These are phyloP conservation scores for western clawed frog (Xenopus tropicalis) DNA, from an alignment of 2,113 vertebrate genomes.

Conservation along the genomic window UCB_Xtro_10.0 CM004445.2:123283501-123284000, in stretches of 20 bases:
- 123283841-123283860: no score
- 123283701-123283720: slow-evolving; percentile 8
- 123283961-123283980: no score
- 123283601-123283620: slow-evolving; percentile 11
- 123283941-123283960: no score
- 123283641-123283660: slow-evolving; percentile 36
- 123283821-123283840: no score
- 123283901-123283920: no score
- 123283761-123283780: background rate
- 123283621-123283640: slow-evolving; percentile 7
- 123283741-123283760: slow-evolving; percentile 7
- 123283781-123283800: no score
- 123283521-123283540: background rate
- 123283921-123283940: no score
- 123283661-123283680: slow-evolving; percentile 18
- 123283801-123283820: no score
- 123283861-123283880: no score
- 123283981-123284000: no score
- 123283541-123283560: slow-evolving; percentile 15
- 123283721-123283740: background rate
- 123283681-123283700: background rate
- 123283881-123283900: no score
- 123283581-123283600: background rate
- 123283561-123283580: fast-evolving
- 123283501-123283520: background rate